Conservation (phyloP, 2,888 invertebrate genomes). For the Ophioninae sp. region DNA sequence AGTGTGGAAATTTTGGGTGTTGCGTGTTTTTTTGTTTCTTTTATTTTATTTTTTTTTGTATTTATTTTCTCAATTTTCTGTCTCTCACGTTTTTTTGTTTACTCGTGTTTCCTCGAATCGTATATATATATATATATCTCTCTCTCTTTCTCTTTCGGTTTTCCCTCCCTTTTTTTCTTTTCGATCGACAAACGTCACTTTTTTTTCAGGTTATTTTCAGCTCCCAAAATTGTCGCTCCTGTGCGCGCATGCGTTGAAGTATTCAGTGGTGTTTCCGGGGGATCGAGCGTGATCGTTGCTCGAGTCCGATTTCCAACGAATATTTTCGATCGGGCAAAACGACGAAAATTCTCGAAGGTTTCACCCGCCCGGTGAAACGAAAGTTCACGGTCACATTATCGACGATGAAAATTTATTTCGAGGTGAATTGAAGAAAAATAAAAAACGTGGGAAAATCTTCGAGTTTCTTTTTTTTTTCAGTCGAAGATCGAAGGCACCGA, state of each 20-base stretch:
- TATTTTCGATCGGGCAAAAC: not conserved
- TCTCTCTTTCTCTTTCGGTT: constrained; percentile 17
- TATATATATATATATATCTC: constrained; percentile 44
- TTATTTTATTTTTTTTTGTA: constrained; percentile 54
- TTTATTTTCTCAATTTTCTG: constrained; percentile 10
- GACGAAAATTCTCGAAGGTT: not conserved
- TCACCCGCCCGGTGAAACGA: not conserved
- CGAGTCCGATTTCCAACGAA: constrained; percentile 25
- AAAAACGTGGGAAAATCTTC: too few relatives aligned
- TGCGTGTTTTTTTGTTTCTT: not conserved
- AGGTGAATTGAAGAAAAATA: too few relatives aligned
- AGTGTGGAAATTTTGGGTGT: constrained; percentile 68
- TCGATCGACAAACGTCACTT: constrained; percentile 29
- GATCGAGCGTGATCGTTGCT: constrained; percentile 29
- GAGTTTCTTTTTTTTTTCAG: too few relatives aligned
- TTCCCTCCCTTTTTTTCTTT: constrained; percentile 4
- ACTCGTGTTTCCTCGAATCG: not conserved
- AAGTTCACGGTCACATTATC: not conserved
- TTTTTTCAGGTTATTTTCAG: constrained; percentile 10
- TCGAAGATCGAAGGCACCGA: too few relatives aligned
- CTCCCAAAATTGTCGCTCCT: constrained; percentile 36
- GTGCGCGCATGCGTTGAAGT: constrained; percentile 34
- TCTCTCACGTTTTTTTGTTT: constrained; percentile 16
- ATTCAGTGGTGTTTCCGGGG: constrained; percentile 22
- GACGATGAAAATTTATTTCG: too few relatives aligned